Base-by-base conservation (phyloP, 2,797 vertebrate genomes). In the Aldrovandia affinis region DNA sequence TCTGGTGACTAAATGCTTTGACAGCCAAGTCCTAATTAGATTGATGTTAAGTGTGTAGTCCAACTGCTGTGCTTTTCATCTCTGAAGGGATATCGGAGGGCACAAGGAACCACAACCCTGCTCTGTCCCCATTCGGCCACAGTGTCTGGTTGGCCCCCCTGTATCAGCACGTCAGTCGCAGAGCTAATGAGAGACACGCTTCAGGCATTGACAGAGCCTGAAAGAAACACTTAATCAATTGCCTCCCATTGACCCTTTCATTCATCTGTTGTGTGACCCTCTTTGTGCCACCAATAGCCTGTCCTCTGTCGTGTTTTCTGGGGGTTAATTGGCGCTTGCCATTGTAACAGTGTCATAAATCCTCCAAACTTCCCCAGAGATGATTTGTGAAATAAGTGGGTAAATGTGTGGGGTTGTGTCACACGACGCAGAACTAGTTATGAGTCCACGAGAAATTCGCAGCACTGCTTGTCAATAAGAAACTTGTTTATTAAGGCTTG, bases 311-410 rank as follows among this genome's bases (percentile, higher is more conserved):
- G 89, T 85, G 81, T 85, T 87, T 84, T 78, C 85, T 81, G 50
- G 7, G 79, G 88, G 87, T 85, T 88, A 88, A 81, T 59, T 22
- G 1, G 25, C 91, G 87, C 92, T 89, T 89, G 88, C 86, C 10
- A 83, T 82, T 87, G 81, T 88, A 86, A 90, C 81, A 86, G 83
- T 86, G 86, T 90, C 92, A 91, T 83, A 57, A 15, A 82, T 59
- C 78, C 33, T 92, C 84, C 57, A n/a, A 83, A 75, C 68, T 28
- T 70, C 85, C 79, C 59, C 36, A 84, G 55, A 54, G 87, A 86
- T 82, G 85, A 87, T 86, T 90, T 87, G 65, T 86, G 55, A 90
- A 89, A 86, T 82, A 86, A 80, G 9, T 47, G 9, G 9, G 73
- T 44, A 47, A 33, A 84, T 36, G 5, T 28, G 14, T 25, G 8